phyloP scores from a whole-genome alignment of 1,140 invertebrate species.

The Apocrypta bakeri region DNA sequence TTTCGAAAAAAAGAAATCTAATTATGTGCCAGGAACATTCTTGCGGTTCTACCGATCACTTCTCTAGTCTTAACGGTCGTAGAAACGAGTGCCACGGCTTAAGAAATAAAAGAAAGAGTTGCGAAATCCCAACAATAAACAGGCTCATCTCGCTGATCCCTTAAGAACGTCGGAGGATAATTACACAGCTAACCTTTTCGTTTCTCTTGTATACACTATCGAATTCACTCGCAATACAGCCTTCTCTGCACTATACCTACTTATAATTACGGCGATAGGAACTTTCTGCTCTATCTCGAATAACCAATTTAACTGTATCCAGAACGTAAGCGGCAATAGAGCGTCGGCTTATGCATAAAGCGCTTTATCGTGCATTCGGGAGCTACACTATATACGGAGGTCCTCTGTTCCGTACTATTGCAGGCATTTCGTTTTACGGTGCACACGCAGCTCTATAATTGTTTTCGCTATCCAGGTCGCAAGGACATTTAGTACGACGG shows the following conservation, averaged over 20 bases:
- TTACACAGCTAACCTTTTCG: background rate
- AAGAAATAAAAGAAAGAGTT: slow-evolving; percentile 1
- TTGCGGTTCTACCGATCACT: background rate
- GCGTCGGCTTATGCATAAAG: slow-evolving; percentile 9
- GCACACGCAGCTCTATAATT: background rate
- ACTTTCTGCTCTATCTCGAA: background rate
- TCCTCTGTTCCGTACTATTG: slow-evolving; percentile 4
- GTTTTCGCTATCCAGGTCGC: background rate
- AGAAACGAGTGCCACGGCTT: background rate
- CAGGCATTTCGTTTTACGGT: slow-evolving; percentile 19
- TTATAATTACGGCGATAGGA: background rate
- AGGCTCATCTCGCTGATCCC: slow-evolving; percentile 16
- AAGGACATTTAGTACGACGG: background rate
- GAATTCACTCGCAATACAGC: background rate
- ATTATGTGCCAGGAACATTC: background rate
- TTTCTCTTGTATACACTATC: background rate
- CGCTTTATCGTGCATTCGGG: slow-evolving; percentile 39
- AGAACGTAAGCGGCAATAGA: background rate
- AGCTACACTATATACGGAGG: background rate
- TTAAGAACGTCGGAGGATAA: background rate
- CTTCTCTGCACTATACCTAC: background rate
- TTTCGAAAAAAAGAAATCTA: background rate
- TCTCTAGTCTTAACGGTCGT: background rate
- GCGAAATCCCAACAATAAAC: slow-evolving; percentile 12
- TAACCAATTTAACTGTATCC: background rate